Evolutionary conservation across 2,113 vertebrate species (phyloP).

Genomic region (Catharus minimus): DNA sequence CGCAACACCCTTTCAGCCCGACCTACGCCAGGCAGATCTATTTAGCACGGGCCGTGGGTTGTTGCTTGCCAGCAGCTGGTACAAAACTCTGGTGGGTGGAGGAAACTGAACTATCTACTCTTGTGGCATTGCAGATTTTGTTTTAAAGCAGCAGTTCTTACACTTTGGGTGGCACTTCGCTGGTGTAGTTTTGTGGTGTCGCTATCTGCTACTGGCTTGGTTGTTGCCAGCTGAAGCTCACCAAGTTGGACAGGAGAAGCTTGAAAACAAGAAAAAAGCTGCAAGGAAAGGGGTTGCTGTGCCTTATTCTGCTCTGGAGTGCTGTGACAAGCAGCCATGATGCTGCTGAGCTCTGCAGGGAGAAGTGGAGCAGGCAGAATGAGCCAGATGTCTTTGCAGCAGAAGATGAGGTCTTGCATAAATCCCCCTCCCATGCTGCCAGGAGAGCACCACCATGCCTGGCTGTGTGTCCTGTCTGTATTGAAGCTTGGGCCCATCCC

Average conservation of each 20-base stretch:
- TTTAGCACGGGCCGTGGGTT: not conserved
- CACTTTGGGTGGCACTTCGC: not conserved
- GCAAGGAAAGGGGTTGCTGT: not conserved
- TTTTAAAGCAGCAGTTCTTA: not conserved
- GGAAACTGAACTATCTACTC: not conserved
- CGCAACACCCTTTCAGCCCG: not conserved
- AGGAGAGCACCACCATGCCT: not conserved
- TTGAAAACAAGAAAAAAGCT: not conserved
- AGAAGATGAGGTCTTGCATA: not conserved
- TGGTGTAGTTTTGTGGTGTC: not conserved
- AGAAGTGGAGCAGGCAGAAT: not conserved
- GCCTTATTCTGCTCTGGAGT: not conserved
- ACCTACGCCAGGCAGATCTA: not conserved
- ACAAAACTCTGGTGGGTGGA: not conserved
- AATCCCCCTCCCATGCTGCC: not conserved
- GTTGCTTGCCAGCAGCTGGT: not conserved
- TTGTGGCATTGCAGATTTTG: not conserved
- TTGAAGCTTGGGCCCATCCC: fast-evolving
- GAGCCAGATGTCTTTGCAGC: not conserved
- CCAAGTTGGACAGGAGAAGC: not conserved
- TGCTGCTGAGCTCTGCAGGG: not conserved
- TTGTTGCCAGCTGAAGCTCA: not conserved
- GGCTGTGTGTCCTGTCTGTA: not conserved
- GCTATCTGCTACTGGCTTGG: not conserved
- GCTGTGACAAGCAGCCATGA: conserved; percentile 1